phyloP scores from a whole-genome alignment of 2,888 invertebrate species.

The Phania funesta region DNA sequence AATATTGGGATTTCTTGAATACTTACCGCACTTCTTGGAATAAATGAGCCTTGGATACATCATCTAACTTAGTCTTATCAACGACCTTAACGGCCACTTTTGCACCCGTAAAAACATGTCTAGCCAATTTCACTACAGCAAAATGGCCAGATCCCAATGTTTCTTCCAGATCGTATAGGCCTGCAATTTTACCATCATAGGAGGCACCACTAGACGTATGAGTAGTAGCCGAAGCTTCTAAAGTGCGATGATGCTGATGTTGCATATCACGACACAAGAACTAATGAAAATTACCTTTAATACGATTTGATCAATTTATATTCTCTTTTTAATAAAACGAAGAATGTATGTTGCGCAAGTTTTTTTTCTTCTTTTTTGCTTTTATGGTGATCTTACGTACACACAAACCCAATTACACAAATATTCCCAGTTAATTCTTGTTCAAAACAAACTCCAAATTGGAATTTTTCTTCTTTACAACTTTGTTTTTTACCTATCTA shows the following conservation, averaged over 20 bases:
- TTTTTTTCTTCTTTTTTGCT: conserved; percentile 29
- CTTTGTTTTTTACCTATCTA: neutral
- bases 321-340: conserved; percentile 24
- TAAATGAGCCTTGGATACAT: conserved; percentile 96
- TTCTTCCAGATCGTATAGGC: conserved; percentile 97
- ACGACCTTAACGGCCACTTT: conserved; percentile 99
- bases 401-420: conserved; percentile 14
- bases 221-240: conserved; percentile 71
- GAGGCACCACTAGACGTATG: conserved; percentile 72
- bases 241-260: conserved; percentile 67
- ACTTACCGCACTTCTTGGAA: conserved; percentile 91
- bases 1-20: too few relatives aligned
- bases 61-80: conserved; percentile 98
- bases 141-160: conserved; percentile 99
- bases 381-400: conserved; percentile 36
- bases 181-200: conserved; percentile 92
- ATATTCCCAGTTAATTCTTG: neutral
- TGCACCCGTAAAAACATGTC: conserved; percentile 99
- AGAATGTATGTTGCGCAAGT: conserved; percentile 62
- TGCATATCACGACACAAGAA: conserved; percentile 58
- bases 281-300: neutral
- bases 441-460: conserved; percentile 47
- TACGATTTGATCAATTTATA: conserved; percentile 2
- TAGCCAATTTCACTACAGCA: conserved; percentile 94
- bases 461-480: conserved; percentile 27